Evolutionary conservation across 2,113 vertebrate genomes (phyloP), one percentile per base, ranked within the genome.

Genomic region (Labeo rohita): DNA sequence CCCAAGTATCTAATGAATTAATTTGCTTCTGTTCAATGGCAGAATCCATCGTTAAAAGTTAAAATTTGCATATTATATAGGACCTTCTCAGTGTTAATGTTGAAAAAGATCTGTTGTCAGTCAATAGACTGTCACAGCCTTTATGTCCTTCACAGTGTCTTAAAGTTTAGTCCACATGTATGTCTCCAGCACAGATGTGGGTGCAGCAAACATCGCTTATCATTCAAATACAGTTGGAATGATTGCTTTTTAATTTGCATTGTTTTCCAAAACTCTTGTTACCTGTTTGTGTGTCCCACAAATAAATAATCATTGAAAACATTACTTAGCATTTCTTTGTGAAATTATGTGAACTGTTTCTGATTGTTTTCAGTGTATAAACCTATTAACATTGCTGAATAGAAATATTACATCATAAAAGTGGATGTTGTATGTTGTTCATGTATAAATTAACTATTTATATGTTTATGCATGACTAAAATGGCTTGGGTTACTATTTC

Each of bases 111-210:
- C 9, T 80, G 78, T 80, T 80, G 36, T 80, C 39, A 65, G 79
- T 80, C 39, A 80, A 80, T 65, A 80, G 18, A 23, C 18, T 45
- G 4, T 63, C 18, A 47, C 10, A 16, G 39, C 28, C 52, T 21
- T 3, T 59, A 80, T 80, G 54, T 80, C 43, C 76, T 79, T 79
- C 76, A 79, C 28, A 13, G 39, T 47, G 3, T 2, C n/a, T 47
- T 80, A 43, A 49, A 63, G n/a, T 47, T 47, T 47, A 47, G 11
- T 80, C 79, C n/a, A 66, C 79, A 50, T 50, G 3, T 50, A 50
- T 50, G 49, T 2, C 52, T 56, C 52, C 52, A 56, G 52, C 15
- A 34, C 61, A 28, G 45, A 12, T 47, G 45, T 18, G 61, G 45
- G 13, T 70, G 66, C 61, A 8, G 6, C 16, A 80, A 61, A 56